Evolutionary conservation across 2,113 vertebrate species (phyloP), one percentile per base, ranked within the genome.

Genomic region (Petrocephalus microphthalmus): DNA sequence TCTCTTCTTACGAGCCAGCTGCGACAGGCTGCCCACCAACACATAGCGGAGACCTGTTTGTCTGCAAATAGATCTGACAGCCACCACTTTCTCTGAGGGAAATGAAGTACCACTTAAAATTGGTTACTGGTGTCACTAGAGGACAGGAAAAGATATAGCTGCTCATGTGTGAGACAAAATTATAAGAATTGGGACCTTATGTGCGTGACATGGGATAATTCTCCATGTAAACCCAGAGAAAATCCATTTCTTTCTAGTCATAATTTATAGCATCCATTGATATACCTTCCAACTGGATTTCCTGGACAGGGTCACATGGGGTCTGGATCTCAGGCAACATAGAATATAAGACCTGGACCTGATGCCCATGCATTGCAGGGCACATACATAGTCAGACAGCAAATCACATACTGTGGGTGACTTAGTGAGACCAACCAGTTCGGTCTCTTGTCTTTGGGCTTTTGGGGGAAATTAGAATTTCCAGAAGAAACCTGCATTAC

Each of bases 231-330:
- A 54, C 37, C 17, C 45, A 83, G 81, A 42, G 22, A 83, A 83
- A 83, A 83, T 78, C 37, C 45, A 83, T 83, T 83, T 47, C 81
- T 83, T n/a, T 83, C 45, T 83, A 47, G 81, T 47, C 19, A 45
- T 49, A 47, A 83, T 49, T 47, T 83, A 83, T 83, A 47, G 49
- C 42, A 83, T 47, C 45, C 37, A 47, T 78, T 42, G 33, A 42
- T 42, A 29, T 15, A 78, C 33, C 33, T 78, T 78, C 29, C 33
- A 78, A 42, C 29, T 19, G 17, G 29, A 78, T 42, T 37, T 78
- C 71, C 71, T 78, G 71, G 71, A 78, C 13, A 42, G 29, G 67
- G 33, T 33, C 67, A 37, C 67, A 42, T 29, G 5, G 67, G 71
- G 17, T 42, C 71, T 78, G 15, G 71, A 22, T 49, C 8, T 47